These are phyloP conservation scores for Microctenopoma steveboyesi DNA, from an alignment of 2,797 vertebrate species.

Conservation along the genomic window DNA sequence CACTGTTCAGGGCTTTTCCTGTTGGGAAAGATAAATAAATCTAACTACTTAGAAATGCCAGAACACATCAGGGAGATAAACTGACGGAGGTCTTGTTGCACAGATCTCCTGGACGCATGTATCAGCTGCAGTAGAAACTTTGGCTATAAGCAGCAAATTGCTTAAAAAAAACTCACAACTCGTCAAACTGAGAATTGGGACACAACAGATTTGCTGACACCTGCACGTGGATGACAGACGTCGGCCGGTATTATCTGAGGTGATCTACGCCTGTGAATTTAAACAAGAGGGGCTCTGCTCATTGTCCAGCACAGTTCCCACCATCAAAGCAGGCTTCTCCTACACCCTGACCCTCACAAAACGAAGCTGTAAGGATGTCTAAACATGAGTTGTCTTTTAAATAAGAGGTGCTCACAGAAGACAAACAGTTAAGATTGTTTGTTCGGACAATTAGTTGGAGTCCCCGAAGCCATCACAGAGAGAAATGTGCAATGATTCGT, in stretches of 20 bases:
- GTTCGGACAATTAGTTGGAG: neutral
- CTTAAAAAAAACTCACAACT: slow-evolving; percentile 6
- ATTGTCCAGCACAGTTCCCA: slow-evolving; percentile 51
- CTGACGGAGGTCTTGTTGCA: slow-evolving; percentile 24
- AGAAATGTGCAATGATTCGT: neutral
- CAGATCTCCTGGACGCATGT: slow-evolving; percentile 15
- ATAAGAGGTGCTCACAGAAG: neutral
- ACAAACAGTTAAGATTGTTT: neutral
- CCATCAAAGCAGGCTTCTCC: slow-evolving; percentile 31
- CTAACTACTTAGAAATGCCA: slow-evolving; percentile 35
- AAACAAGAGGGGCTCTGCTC: slow-evolving; percentile 64
- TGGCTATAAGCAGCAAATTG: slow-evolving; percentile 5
- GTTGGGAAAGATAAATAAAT: slow-evolving; percentile 26
- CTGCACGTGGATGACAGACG: slow-evolving; percentile 50
- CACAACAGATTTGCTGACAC: slow-evolving; percentile 51
- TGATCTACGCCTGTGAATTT: slow-evolving; percentile 47
- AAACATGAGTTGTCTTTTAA: neutral
- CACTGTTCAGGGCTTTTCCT: slow-evolving; percentile 20
- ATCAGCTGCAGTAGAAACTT: slow-evolving; percentile 9
- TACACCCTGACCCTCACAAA: slow-evolving; percentile 18
- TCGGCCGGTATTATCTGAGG: slow-evolving; percentile 33
- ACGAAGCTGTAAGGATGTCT: slow-evolving; percentile 4
- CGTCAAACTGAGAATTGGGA: slow-evolving; percentile 24
- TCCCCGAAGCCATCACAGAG: neutral
- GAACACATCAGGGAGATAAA: slow-evolving; percentile 8